Conservation (phyloP, 2,888 invertebrate genomes). For the Dicycla oo region DNA sequence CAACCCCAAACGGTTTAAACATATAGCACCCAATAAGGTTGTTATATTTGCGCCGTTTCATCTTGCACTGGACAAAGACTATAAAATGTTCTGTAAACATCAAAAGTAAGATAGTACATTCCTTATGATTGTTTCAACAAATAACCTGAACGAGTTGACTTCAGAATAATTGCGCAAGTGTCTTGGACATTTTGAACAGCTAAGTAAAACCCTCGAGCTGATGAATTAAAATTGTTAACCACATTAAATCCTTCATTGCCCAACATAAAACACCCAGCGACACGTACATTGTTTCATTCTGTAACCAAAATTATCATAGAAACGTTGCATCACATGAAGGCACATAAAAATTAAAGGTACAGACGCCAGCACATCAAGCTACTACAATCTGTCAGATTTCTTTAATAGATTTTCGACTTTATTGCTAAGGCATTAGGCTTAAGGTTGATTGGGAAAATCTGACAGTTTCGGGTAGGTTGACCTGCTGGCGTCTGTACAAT, state of each 20-base stretch:
- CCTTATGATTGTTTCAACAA: not conserved
- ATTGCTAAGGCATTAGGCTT: too few species aligned
- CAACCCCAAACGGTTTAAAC: too few species aligned
- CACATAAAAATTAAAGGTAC: not conserved
- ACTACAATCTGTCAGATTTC: too few species aligned
- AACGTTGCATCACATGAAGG: not conserved
- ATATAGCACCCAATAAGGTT: too few species aligned
- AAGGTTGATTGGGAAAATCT: too few species aligned
- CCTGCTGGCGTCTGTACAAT: too few species aligned
- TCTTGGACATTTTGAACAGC: constrained; percentile 33
- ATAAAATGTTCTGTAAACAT: not conserved
- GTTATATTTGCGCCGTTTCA: not conserved
- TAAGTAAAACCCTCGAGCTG: constrained; percentile 40
- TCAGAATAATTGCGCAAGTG: constrained; percentile 31
- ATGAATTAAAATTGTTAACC: constrained; percentile 7
- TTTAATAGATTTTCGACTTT: too few species aligned
- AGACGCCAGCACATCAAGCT: too few species aligned
- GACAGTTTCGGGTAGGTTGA: too few species aligned
- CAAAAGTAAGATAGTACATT: not conserved
- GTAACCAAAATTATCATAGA: not conserved
- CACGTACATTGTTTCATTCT: not conserved
- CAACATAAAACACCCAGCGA: not conserved
- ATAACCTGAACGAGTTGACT: constrained; percentile 25
- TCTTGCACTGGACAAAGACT: not conserved
- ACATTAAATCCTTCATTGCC: constrained; percentile 9